Evolutionary conservation across 2,888 invertebrate species (phyloP), one percentile per base, ranked within the genome.

Genomic region (Xestia c-nigrum): DNA sequence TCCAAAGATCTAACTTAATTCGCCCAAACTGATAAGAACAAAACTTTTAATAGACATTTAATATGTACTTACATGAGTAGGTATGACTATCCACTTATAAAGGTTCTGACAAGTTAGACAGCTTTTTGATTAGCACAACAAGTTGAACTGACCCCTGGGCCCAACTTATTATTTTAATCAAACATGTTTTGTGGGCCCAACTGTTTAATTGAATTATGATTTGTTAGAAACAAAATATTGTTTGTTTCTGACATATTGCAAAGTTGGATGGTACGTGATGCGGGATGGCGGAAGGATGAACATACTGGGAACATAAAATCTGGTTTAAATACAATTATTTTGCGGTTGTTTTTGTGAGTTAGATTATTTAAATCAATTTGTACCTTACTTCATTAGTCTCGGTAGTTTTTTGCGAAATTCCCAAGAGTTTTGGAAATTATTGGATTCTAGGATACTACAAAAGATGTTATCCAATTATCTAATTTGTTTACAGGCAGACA

Each of bases 161-260:
- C 31, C 38, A 63, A 77, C 70, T 74, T 83, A 74, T 85, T 68
- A 76, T 84, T 85, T 74, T 77, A 83, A 87, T 87, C 71, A 87
- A 86, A 82, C 70, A 80, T 72, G 67, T 81, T 77, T 78, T 74
- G 74, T 64, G 68, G 50, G 16, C 61, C 74, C 31, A 74, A 78
- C 66, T 72, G 64, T 76, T 75, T 76, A 78, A 84, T 81, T 84
- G 71, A 87, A 81, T 87, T 84, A 81, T 75, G 57, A 85, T 85
- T 85, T 72, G 87, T 76, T 85, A 40, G 46, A 50, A 76, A 78
- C 76, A 75, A 81, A 81, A 78, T 72, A 80, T 84, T 80, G 81
- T 76, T 69, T 85, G 86, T 81, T 85, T 67, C 64, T 74, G 85
- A 81, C 85, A 78, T 76, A 57, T 76, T 81, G 65, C 38, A 68